Conservation (phyloP, 1,140 invertebrate species). For the Aporrectodea caliginosa region DNA sequence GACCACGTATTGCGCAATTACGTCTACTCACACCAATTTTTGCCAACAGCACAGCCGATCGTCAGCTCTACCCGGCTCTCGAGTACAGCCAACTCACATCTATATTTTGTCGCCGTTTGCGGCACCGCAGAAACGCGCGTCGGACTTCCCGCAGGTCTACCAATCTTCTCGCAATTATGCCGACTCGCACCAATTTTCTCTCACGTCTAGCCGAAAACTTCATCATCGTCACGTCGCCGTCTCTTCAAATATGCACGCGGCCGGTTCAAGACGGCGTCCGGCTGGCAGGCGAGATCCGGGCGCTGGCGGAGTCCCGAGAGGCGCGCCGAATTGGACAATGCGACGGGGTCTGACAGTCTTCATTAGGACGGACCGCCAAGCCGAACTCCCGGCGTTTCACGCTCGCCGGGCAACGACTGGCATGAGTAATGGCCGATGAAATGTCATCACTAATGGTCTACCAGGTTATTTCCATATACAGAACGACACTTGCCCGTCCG, state of each 20-base stretch:
- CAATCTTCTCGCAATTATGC: conserved; percentile 2
- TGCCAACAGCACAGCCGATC: too few species aligned
- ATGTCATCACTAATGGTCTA: background rate
- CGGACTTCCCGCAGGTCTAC: background rate
- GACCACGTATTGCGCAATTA: background rate
- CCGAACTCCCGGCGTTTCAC: background rate
- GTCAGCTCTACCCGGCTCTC: too few species aligned
- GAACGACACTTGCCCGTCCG: background rate
- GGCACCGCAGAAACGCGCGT: too few species aligned
- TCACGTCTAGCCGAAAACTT: background rate
- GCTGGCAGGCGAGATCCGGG: too few species aligned
- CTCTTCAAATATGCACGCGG: background rate
- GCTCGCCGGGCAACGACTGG: background rate
- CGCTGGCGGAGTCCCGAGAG: too few species aligned
- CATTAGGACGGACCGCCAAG: background rate
- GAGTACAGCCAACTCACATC: too few species aligned
- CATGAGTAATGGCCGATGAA: background rate
- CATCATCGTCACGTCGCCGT: background rate
- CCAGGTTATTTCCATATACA: background rate
- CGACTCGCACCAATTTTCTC: background rate
- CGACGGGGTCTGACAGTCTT: background rate
- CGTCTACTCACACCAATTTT: background rate
- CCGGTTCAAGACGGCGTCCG: background rate
- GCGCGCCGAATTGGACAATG: background rate
- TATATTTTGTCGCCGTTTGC: too few species aligned